Evolutionary conservation across 2,888 invertebrate genomes (phyloP).

Genomic region (Ypsolopha scabrella): DNA sequence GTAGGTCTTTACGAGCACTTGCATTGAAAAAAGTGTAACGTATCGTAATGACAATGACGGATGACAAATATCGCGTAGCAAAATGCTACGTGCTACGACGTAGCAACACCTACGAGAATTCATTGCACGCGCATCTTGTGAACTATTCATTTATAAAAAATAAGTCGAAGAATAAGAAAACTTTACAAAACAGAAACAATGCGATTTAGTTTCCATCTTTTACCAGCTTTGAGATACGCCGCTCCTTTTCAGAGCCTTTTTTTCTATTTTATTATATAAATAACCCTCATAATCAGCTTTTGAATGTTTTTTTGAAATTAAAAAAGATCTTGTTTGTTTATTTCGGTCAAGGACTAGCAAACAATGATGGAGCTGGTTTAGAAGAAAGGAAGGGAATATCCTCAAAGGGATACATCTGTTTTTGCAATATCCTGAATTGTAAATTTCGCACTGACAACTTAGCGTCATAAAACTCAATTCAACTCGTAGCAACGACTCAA

Average conservation of each 20-base stretch:
- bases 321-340: background rate
- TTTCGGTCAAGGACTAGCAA: background rate
- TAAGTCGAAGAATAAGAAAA: background rate
- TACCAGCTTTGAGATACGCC: background rate
- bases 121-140: background rate
- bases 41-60: too few relatives aligned
- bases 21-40: too few relatives aligned
- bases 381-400: background rate
- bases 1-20: too few relatives aligned
- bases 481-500: too few relatives aligned
- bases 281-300: conserved; percentile 2
- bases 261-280: background rate
- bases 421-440: background rate
- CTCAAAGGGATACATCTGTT: background rate
- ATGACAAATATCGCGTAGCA: too few relatives aligned
- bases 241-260: background rate
- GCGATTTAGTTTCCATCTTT: background rate
- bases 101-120: background rate
- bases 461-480: background rate
- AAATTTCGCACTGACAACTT: too few relatives aligned
- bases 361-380: background rate
- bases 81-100: too few relatives aligned
- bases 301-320: background rate
- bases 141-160: too few relatives aligned
- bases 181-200: conserved; percentile 1